These are phyloP conservation scores for Lordiphosa clarofinis DNA, from an alignment of 1,140 invertebrate species.

Conservation along the genomic window DNA sequence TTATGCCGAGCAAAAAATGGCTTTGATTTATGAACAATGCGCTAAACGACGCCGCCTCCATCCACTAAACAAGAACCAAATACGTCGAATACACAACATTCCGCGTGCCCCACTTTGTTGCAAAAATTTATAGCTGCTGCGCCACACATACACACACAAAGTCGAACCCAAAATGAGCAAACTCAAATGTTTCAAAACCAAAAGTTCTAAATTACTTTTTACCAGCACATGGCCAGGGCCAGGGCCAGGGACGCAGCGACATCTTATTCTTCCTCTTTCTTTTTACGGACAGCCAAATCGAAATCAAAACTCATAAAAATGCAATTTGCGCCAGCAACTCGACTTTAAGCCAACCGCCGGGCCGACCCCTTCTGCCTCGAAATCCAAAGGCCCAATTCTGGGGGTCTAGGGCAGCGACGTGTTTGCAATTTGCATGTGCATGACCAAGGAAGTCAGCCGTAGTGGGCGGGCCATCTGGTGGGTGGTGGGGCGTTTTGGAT, in stretches of 20 bases:
- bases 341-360: slow-evolving; percentile 32
- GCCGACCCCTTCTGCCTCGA: background rate
- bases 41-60: slow-evolving; percentile 5
- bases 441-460: slow-evolving; percentile 32
- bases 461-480: background rate
- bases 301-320: slow-evolving; percentile 76
- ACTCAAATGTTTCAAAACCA: slow-evolving; percentile 44
- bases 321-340: slow-evolving; percentile 69
- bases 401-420: slow-evolving; percentile 57
- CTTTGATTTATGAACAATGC: slow-evolving; percentile 33
- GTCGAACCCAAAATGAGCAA: slow-evolving; percentile 42
- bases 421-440: slow-evolving; percentile 76
- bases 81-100: slow-evolving; percentile 60
- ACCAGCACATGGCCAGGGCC: slow-evolving; percentile 11
- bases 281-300: slow-evolving; percentile 54
- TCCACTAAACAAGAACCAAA: slow-evolving; percentile 50
- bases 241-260: slow-evolving; percentile 1
- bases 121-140: slow-evolving; percentile 46
- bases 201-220: slow-evolving; percentile 64
- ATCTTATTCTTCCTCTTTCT: background rate
- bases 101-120: slow-evolving; percentile 48
- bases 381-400: slow-evolving; percentile 4
- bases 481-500: background rate
- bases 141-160: slow-evolving; percentile 15
- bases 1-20: slow-evolving; percentile 2